Percentiles rank a stretch among this genome's conserved stretches.
phyloP scores from a whole-genome alignment of 2,797 vertebrate species.

The Anguilla obscura region DNA sequence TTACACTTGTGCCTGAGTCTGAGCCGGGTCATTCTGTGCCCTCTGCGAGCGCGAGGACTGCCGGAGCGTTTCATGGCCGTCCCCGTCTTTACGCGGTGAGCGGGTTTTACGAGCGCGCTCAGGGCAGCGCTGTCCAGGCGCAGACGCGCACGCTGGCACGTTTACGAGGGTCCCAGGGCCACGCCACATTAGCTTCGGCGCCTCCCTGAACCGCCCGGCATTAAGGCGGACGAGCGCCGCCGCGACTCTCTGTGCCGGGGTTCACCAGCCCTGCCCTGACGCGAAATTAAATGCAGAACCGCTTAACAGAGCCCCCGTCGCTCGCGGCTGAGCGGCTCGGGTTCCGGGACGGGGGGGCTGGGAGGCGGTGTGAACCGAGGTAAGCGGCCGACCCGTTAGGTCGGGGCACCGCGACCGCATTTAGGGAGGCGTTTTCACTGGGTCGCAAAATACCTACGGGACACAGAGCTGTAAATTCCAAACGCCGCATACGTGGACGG shows the following conservation, averaged over 20 bases:
- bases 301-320: background rate
- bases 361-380: background rate
- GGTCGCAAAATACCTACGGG: background rate
- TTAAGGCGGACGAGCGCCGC: background rate
- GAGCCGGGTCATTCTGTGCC: background rate
- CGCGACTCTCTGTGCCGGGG: no score
- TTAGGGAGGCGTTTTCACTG: background rate
- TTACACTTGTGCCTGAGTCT: background rate
- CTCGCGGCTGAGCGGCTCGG: background rate
- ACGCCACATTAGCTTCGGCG: background rate
- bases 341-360: background rate
- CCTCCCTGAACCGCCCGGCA: background rate
- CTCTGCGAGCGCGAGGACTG: background rate
- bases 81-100: background rate
- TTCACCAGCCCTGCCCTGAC: no score
- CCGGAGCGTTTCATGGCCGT: background rate
- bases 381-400: background rate
- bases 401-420: background rate
- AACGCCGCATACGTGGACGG: background rate
- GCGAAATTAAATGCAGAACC: background rate
- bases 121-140: background rate
- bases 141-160: background rate
- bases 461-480: background rate
- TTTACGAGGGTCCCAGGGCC: background rate
- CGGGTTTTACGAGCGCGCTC: background rate